Percentiles rank a stretch among this genome's conserved stretches.
Conservation (phyloP, 1,140 invertebrate species). For the Archivesica marissinica region DNA sequence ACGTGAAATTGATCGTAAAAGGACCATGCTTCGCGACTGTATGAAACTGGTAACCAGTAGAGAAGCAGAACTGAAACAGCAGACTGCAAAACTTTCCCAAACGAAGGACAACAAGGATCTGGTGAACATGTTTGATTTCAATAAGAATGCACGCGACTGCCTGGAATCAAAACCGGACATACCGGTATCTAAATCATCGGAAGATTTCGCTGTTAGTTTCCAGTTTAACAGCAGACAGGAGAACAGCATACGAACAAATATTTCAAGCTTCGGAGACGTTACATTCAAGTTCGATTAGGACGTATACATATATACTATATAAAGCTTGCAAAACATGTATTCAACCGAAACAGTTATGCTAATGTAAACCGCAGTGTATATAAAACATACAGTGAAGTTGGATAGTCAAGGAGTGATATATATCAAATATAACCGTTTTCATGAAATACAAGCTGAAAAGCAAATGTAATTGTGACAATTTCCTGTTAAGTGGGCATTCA, state of each 20-base stretch:
- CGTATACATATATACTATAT: too few species aligned
- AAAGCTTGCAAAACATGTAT: too few species aligned
- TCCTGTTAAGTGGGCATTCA: too few species aligned
- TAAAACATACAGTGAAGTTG: too few species aligned
- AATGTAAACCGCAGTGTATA: too few species aligned
- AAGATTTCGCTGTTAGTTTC: slow-evolving; percentile 78
- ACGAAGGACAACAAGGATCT: slow-evolving; percentile 77
- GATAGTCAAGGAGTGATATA: too few species aligned
- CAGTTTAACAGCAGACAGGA: slow-evolving; percentile 78
- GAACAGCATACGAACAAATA: slow-evolving; percentile 69
- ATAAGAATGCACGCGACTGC: slow-evolving; percentile 74
- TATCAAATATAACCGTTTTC: too few species aligned
- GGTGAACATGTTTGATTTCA: slow-evolving; percentile 76
- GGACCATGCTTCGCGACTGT: slow-evolving; percentile 72
- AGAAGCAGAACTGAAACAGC: slow-evolving; percentile 68
- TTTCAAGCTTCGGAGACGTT: slow-evolving; percentile 76
- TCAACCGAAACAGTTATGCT: too few species aligned
- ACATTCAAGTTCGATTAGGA: slow-evolving; percentile 67
- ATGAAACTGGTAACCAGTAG: slow-evolving; percentile 69
- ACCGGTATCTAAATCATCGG: slow-evolving; percentile 71
- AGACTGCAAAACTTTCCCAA: slow-evolving; percentile 70
- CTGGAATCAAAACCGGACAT: slow-evolving; percentile 72
- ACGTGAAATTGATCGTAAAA: slow-evolving; percentile 76
- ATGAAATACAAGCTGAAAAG: too few species aligned
- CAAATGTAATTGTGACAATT: too few species aligned